Percentiles rank a stretch among this genome's conserved stretches.
Evolutionary conservation across 2,888 invertebrate species (phyloP).

Genomic region (Lamellibrachia satsuma): DNA sequence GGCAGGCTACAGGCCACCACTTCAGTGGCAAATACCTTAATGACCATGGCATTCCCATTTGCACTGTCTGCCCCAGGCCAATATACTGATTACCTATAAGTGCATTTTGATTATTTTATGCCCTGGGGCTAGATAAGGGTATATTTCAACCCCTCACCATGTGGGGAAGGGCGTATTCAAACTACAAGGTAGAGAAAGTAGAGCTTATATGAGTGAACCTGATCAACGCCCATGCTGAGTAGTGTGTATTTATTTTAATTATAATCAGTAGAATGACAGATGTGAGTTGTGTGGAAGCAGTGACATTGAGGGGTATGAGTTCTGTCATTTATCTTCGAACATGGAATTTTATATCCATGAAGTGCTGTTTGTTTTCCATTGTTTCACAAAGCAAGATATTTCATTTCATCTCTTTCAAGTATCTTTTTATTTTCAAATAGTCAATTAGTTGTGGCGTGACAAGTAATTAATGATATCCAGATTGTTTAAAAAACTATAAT

Average conservation of each 20-base stretch:
- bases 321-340: not conserved
- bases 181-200: not conserved
- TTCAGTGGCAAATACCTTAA: not conserved
- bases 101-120: constrained; percentile 5
- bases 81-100: not conserved
- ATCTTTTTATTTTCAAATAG: not conserved
- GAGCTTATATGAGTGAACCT: not conserved
- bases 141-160: not conserved
- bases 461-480: not conserved
- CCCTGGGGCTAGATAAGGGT: not conserved
- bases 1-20: not conserved
- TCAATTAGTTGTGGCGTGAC: not conserved
- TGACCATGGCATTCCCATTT: constrained; percentile 10
- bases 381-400: not conserved
- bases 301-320: not conserved
- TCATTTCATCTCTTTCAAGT: not conserved
- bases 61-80: not conserved
- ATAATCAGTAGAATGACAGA: not conserved
- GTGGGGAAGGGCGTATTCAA: not conserved
- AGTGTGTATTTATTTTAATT: constrained; percentile 12
- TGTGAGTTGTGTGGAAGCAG: not conserved
- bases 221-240: not conserved
- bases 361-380: not conserved
- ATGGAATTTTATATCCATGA: not conserved
- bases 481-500: too few species aligned